A percentile compares a stretch with the other conserved stretches of the same genome.
Conservation (phyloP, 2,797 vertebrate genomes). For the Denticeps clupeoides region DNA sequence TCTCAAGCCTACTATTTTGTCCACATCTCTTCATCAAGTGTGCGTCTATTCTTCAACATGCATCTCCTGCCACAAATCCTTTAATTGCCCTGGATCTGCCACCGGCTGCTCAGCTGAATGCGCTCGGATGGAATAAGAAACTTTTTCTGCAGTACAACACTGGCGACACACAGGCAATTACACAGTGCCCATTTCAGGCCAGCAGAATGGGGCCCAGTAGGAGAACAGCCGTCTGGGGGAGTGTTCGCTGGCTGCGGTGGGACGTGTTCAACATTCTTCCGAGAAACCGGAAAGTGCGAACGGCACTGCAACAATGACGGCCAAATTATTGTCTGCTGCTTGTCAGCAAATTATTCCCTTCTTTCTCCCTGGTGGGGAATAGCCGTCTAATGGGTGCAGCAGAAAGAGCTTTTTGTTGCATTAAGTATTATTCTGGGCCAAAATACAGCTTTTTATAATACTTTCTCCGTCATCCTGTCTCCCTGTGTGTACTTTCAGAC, state of each 20-base stretch:
- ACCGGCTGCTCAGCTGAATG: conserved; percentile 34
- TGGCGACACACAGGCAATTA: conserved; percentile 32
- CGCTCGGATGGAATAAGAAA: conserved; percentile 22
- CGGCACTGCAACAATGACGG: neutral
- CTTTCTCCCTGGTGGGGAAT: too few relatives aligned
- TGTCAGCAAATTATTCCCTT: too few relatives aligned
- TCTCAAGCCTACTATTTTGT: conserved; percentile 25
- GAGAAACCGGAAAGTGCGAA: neutral
- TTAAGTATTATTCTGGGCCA: too few relatives aligned
- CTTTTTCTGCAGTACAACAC: conserved; percentile 12
- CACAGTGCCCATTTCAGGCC: conserved; percentile 22
- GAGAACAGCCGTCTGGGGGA: conserved; percentile 11
- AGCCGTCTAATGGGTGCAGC: too few relatives aligned
- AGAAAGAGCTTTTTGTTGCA: too few relatives aligned
- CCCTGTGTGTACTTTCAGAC: too few relatives aligned
- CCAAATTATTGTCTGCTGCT: neutral
- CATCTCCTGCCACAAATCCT: conserved; percentile 16
- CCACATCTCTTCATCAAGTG: conserved; percentile 16
- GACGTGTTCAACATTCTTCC: neutral
- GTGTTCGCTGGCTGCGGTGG: conserved; percentile 4
- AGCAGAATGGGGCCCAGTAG: conserved; percentile 10
- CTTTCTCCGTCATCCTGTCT: too few relatives aligned
- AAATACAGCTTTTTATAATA: too few relatives aligned
- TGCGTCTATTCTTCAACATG: conserved; percentile 21
- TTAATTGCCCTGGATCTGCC: conserved; percentile 27